phyloP scores from a whole-genome alignment of 1,140 invertebrate species.

The Steinernema feltiae region DNA sequence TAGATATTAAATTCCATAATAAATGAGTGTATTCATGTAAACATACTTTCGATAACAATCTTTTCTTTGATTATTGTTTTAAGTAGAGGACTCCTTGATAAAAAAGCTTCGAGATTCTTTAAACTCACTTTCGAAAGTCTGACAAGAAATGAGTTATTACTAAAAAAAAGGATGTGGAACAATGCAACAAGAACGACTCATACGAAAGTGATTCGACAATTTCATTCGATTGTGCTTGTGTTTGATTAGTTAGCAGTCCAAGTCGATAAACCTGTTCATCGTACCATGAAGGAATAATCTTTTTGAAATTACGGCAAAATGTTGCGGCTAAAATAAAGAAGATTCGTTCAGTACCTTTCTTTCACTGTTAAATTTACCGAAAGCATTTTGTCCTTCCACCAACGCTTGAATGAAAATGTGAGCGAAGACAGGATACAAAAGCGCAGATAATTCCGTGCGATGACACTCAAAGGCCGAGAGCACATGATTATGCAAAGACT shows the following conservation, averaged over 20 bases:
- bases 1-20: not conserved
- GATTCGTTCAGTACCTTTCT: too few species aligned
- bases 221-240: slow-evolving; percentile 18
- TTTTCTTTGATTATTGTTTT: slow-evolving; percentile 34
- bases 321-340: slow-evolving; percentile 27
- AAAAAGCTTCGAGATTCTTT: slow-evolving; percentile 30
- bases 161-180: slow-evolving; percentile 8
- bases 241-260: slow-evolving; percentile 6
- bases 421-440: slow-evolving; percentile 33
- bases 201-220: slow-evolving; percentile 16
- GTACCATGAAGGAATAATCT: slow-evolving; percentile 19
- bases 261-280: slow-evolving; percentile 25
- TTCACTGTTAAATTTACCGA: slow-evolving; percentile 1
- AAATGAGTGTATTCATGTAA: not conserved
- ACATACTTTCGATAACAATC: slow-evolving; percentile 29
- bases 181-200: slow-evolving; percentile 11
- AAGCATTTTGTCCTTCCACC: not conserved
- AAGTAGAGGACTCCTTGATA: slow-evolving; percentile 17
- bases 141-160: slow-evolving; percentile 28
- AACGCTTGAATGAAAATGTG: slow-evolving; percentile 26
- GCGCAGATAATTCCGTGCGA: slow-evolving; percentile 27
- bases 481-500: slow-evolving; percentile 24
- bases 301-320: slow-evolving; percentile 21
- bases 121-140: slow-evolving; percentile 23
- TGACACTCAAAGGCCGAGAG: slow-evolving; percentile 26